Base-by-base conservation (phyloP, 2,888 invertebrate genomes). In the Tolmerus cingulatus region DNA sequence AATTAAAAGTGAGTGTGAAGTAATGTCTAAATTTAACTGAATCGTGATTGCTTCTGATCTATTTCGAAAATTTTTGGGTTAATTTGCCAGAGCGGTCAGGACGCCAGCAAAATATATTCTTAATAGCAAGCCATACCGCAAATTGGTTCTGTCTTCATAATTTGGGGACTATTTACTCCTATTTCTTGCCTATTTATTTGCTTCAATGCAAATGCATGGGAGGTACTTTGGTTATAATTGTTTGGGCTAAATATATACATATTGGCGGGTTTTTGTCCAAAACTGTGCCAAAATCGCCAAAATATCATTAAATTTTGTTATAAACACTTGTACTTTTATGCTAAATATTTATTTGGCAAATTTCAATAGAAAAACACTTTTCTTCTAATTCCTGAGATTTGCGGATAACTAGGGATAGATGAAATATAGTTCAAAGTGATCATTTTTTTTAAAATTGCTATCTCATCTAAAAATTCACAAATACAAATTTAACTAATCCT, bases 11-110 rank as follows among this genome's bases (percentile, higher is more conserved):
- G 79, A 79, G 74, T 74, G 76, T 87, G 87, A 87, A 86, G 87
- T 87, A 87, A 87, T 46, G n/a, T 86, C 87, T 87, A 87, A 79
- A 86, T 82, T 86, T 87, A 86, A 37, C 19, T 40, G 8, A 34
- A 46, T 74, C 46, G 9, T 30, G 40, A 37, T 46, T 27, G 27
- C 66, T 23, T 57, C 27, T 37, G 66, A 84, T 84, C 27, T 66
- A 51, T 46, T 79, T 46, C 16, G 30, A 79, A 46, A 16, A 79
- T 46, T 79, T 78, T 23, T 46, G 79, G 46, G 51, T 78, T 79
- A 43, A 43, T 43, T 43, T 43, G 43, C 40, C 23, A 23, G 40
- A 40, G 66, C 66, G 27, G 57, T 19, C 57, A 57, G n/a, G 12
- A 57, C 74, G 34, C 34, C 74, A 27, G 7, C 34, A 8, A 76